Evolutionary conservation across 2,888 invertebrate genomes (phyloP), one percentile per base, ranked within the genome.

Genomic region (Ectobius pallidus): DNA sequence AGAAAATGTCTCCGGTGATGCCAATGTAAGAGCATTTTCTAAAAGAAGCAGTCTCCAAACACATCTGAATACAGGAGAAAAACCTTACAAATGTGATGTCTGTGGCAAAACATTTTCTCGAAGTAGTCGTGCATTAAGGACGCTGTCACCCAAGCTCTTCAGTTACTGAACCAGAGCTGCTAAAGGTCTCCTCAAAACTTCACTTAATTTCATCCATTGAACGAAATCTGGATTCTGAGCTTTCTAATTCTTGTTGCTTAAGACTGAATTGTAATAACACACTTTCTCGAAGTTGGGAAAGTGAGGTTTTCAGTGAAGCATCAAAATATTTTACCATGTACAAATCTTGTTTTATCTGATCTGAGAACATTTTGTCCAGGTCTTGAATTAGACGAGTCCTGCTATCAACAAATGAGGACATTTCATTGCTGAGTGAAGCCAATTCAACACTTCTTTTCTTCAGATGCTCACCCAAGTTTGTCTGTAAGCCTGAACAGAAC

Each of bases 401-500:
- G n/a, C n/a, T n/a, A n/a, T n/a, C n/a, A n/a, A n/a, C n/a, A n/a
- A n/a, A n/a, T n/a, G 77, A 74, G 0, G 78, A 76, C 69, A 78
- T 77, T 69, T 77, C 76, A 25, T 77, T 75, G 25, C 78, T 77
- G 30, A 78, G 74, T 4, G 74, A 75, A 27, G 74, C 73, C 61
- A 78, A 62, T 63, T 78, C 78, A 42, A 68, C 69, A 22, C 77
- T 76, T 18, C 77, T 49, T 61, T 78, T 77, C 65, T 77, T 76
- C 52, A 78, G 71, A 11, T 74, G 68, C 30, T 73, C 75, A 70
- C 73, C 73, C n/a, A 73, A 61, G 27, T 69, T 73, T 27, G 20
- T 52, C 52, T 72, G 69, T 22, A 72, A 20, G n/a, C 68, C 65
- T 27, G 52, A 58, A 18, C 71, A 67, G 49, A 65, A 73, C 73